Base-by-base conservation (phyloP, 2,888 invertebrate species). In the Auanema freiburgensis region DNA sequence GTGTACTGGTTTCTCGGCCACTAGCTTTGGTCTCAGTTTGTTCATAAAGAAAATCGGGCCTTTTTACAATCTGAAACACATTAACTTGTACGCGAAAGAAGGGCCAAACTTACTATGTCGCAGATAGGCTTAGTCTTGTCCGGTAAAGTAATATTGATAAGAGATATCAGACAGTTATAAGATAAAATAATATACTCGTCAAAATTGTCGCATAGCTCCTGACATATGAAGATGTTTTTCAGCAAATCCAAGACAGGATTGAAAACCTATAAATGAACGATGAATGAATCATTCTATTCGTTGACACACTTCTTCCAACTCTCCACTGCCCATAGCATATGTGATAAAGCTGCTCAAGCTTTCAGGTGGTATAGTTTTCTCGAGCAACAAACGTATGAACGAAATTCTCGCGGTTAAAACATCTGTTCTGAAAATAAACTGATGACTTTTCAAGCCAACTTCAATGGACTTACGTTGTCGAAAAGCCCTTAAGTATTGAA, bases 1-100 rank as follows among this genome's bases (percentile, higher is more conserved):
- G 89, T 57, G 90, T 88, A 0, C 91, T 90, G 63, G 95, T 88
- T 85, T 97, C 96, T 49, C 93, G 88, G 0, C 96, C 96, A 33
- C 33, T 33, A 0, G 88, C 88, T 6, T 91, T 90, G 6, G 57
- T 56, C 0, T 49, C 11, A 0, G 42, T 44, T 12, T 44, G 14
- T 1, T 23, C 53, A 11, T 63, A 63, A 16, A 57, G 46, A 53
- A 74, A 74, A 55, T 72, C 74, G 0, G 14, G 2, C 11, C 71
- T 60, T 24, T 44, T 57, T 5, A 63, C 62, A 11, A 72, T 23
- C 55, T 63, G 23, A 41, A 66, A n/a, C n/a, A n/a, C n/a, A 40
- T 46, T 12, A 56, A n/a, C 2, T 23, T 25, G 41, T 25, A 6
- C 2, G 25, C 10, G 21, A 40, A 24, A 57, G n/a, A 33, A 16